Conservation (phyloP, 2,888 invertebrate genomes). For the Drosophila trichaetosa region DNA sequence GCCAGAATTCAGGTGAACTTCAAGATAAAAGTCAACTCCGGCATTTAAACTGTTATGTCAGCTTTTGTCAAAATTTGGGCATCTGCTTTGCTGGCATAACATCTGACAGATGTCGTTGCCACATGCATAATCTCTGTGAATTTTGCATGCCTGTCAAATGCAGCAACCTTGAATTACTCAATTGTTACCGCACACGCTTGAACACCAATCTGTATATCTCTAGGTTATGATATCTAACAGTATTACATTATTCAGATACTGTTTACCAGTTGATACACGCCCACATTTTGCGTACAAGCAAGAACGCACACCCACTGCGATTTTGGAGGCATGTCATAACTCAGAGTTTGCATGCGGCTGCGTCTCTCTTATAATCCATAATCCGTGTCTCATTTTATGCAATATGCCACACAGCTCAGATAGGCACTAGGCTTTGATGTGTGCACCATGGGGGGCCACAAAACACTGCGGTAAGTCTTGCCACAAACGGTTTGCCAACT, state of each 20-base stretch:
- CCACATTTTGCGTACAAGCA: background rate
- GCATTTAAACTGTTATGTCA: background rate
- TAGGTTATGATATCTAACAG: constrained; percentile 5
- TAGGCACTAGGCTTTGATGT: constrained; percentile 23
- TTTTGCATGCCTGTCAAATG: background rate
- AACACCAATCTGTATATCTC: background rate
- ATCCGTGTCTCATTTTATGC: constrained; percentile 29
- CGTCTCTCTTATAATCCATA: background rate
- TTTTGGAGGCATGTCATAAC: constrained; percentile 34
- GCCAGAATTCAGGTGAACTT: background rate
- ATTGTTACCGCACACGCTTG: constrained; percentile 2
- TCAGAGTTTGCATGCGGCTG: background rate
- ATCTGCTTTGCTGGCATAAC: background rate
- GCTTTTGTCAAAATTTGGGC: background rate
- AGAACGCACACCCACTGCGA: constrained; percentile 1
- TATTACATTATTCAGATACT: constrained; percentile 8
- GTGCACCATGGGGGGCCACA: constrained; percentile 10
- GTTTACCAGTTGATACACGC: background rate
- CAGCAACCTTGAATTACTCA: constrained; percentile 13
- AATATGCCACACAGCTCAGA: constrained; percentile 5
- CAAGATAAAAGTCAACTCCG: background rate
- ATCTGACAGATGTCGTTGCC: constrained; percentile 7
- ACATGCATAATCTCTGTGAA: background rate
- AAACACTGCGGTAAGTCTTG: background rate
- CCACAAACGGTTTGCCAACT: background rate